These are phyloP conservation scores for Idaea straminata DNA, from an alignment of 2,888 invertebrate genomes.

Conservation along the genomic window DNA sequence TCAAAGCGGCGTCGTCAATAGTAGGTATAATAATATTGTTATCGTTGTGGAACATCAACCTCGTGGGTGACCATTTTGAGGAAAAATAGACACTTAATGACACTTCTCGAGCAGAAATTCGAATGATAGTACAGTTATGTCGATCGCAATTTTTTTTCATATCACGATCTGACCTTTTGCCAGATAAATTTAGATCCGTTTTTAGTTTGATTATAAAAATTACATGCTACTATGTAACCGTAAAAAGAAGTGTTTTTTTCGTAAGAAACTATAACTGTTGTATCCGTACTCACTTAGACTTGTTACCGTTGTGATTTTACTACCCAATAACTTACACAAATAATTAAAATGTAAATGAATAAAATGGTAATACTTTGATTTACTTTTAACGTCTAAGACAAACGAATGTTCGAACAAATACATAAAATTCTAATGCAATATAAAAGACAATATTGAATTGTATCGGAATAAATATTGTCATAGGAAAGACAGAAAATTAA, in stretches of 20 bases:
- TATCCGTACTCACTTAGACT: constrained; percentile 3
- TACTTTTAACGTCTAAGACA: neutral
- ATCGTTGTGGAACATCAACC: constrained; percentile 43
- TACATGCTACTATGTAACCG: neutral
- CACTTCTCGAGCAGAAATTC: constrained; percentile 26
- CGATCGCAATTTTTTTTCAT: constrained; percentile 16
- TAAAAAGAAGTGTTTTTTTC: neutral
- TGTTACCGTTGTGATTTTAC: constrained; percentile 6
- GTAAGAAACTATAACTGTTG: neutral
- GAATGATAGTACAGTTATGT: constrained; percentile 23
- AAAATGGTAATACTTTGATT: neutral
- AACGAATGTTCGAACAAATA: neutral
- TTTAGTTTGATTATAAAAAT: neutral
- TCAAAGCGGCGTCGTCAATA: constrained; percentile 35
- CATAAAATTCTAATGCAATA: neutral
- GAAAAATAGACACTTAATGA: constrained; percentile 30
- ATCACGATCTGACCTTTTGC: neutral
- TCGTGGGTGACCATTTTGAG: constrained; percentile 33
- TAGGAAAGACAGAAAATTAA: neutral
- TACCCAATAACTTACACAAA: neutral
- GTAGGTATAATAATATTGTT: constrained; percentile 24
- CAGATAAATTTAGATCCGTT: neutral
- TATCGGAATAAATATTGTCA: neutral
- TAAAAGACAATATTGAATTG: neutral
- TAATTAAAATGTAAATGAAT: neutral